Percentiles rank a stretch among this genome's conserved stretches.
Evolutionary conservation across 2,888 invertebrate genomes (phyloP).

Genomic region (Drosophila pseudotalamancana): DNA sequence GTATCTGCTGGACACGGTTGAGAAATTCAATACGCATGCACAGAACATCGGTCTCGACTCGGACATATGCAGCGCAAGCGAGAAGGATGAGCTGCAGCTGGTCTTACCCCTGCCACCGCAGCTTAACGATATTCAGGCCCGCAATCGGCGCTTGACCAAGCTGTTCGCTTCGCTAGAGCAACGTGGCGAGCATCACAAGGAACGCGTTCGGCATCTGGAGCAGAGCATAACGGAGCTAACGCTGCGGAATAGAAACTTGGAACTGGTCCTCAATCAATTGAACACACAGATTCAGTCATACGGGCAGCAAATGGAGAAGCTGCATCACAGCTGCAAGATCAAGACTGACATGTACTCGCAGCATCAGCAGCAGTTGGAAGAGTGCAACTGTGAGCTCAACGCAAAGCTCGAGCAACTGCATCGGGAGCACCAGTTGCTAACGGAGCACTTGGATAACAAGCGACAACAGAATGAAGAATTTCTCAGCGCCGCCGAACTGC

Average conservation of each 20-base stretch:
- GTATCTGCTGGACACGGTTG: conserved; percentile 68
- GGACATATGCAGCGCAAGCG: conserved; percentile 37
- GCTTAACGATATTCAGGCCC: conserved; percentile 24
- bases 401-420: conserved; percentile 26
- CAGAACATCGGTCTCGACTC: conserved; percentile 63
- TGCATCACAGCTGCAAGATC: conserved; percentile 25
- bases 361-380: conserved; percentile 33
- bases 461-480: conserved; percentile 42
- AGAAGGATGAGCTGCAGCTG: conserved; percentile 52
- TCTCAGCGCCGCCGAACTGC: conserved; percentile 51
- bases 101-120: conserved; percentile 49
- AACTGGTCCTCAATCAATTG: conserved; percentile 12
- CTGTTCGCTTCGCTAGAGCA: conserved; percentile 28
- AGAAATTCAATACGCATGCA: conserved; percentile 63
- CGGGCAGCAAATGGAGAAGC: conserved; percentile 28
- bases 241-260: conserved; percentile 8
- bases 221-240: conserved; percentile 25
- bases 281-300: conserved; percentile 22
- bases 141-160: conserved; percentile 22
- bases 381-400: conserved; percentile 11
- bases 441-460: conserved; percentile 9
- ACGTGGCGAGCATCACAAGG: conserved; percentile 13
- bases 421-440: conserved; percentile 5
- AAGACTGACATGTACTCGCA: conserved; percentile 18
- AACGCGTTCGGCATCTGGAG: conserved; percentile 35